Base-by-base conservation (phyloP, 1,140 invertebrate species). In the Heliothis subflexa region DNA sequence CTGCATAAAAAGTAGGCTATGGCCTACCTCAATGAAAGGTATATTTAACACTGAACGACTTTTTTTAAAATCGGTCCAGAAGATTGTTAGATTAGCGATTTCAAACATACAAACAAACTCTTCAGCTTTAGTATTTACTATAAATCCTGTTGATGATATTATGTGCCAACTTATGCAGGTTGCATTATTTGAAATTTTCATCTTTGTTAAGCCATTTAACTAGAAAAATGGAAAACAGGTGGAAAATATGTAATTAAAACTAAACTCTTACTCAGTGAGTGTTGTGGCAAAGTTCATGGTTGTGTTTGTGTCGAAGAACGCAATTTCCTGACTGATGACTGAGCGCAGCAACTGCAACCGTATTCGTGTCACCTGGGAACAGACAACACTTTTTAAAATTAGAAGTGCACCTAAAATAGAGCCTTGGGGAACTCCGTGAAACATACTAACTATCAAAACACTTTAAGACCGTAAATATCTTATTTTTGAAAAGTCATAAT, bases 241-340 rank as follows among this genome's bases (percentile, higher is more conserved):
- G 13, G 1, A 61, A 12, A 14, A 61, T 16, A 73, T 3, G 0
- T 9, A 66, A 28, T 7, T 13, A 16, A 73, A 40, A n/a, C 3
- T 25, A 33, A 13, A 59, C 14, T n/a, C 97, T 96, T 95, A 99
- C 98, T 99, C 98, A 28, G 98, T 97, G 66, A 99, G 96, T 87
- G 97, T 95, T 70, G 97, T 97, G 21, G 98, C 98, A 88, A 99
- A 97, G 93, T 98, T 98, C 86, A 98, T 97, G 28, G 97, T 97
- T 61, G 97, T 97, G 84, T 98, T 96, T 2, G 96, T 96, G 89
- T 99, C 98, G 91, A 98, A 99, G 97, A 98, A 99, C 3, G 96
- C 95, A 88, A 99, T 98, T 85, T 99, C 98, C 90, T 99, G 98
- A 50, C 97, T 95, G 16, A 99, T 94, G 0, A 98, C 96, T 1